phyloP scores from a whole-genome alignment of 2,888 invertebrate species.

The Achlya flavicornis region DNA sequence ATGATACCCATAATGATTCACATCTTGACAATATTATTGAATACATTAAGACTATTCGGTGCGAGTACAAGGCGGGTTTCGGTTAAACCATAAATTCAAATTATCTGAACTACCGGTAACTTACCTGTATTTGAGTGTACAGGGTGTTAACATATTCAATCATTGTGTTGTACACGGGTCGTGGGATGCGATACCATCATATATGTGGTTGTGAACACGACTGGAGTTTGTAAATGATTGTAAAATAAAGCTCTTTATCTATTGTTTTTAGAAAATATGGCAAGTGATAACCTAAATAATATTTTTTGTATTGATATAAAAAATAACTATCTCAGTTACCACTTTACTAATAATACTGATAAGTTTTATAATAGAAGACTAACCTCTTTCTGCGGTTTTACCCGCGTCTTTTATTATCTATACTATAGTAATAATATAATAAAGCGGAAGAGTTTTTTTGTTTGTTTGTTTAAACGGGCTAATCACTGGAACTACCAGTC shows the following conservation, averaged over 20 bases:
- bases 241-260: background rate
- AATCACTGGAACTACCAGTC: too few relatives aligned
- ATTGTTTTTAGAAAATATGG: too few relatives aligned
- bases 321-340: too few relatives aligned
- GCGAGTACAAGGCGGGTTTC: background rate
- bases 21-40: background rate
- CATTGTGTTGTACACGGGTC: background rate
- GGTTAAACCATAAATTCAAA: background rate
- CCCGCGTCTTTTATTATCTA: too few relatives aligned
- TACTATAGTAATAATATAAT: too few relatives aligned
- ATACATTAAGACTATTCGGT: background rate
- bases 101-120: background rate
- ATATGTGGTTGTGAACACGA: background rate
- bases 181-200: background rate
- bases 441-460: too few relatives aligned
- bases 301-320: too few relatives aligned
- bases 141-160: conserved; percentile 2
- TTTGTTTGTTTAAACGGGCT: too few relatives aligned
- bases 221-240: background rate
- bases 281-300: too few relatives aligned
- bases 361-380: too few relatives aligned
- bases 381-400: too few relatives aligned
- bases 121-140: background rate
- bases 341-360: too few relatives aligned
- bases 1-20: background rate